A percentile compares a stretch with the other conserved stretches of the same genome.
These are phyloP conservation scores for Drosophila putrida DNA, from an alignment of 2,888 invertebrate species.

Conservation along the genomic window DNA sequence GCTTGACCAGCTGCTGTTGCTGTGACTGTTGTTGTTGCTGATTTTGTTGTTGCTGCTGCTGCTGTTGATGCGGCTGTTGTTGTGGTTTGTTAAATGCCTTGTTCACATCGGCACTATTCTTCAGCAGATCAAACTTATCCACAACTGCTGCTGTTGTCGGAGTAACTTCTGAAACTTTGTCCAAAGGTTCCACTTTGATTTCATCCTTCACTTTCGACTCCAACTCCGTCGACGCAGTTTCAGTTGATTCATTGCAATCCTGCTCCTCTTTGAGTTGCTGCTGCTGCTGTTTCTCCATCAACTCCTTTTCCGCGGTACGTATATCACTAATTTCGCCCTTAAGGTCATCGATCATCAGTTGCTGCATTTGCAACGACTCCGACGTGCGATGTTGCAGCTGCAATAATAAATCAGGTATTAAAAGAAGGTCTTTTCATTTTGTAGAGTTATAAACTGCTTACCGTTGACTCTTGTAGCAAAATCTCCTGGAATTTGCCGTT, in stretches of 20 bases:
- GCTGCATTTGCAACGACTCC: slow-evolving; percentile 91
- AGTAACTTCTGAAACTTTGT: slow-evolving; percentile 39
- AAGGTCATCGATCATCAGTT: slow-evolving; percentile 91
- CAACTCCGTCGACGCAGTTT: background rate
- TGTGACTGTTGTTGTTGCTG: slow-evolving; percentile 29
- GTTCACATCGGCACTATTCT: slow-evolving; percentile 74
- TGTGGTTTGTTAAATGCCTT: slow-evolving; percentile 65
- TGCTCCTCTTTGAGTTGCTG: slow-evolving; percentile 52
- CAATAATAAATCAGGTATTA: slow-evolving; percentile 37
- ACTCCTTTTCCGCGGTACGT: slow-evolving; percentile 85
- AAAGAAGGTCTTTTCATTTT: background rate
- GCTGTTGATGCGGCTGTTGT: slow-evolving; percentile 33
- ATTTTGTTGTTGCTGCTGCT: slow-evolving; percentile 42
- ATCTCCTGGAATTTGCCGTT: slow-evolving; percentile 91
- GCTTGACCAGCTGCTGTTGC: slow-evolving; percentile 43
- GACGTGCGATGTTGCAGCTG: slow-evolving; percentile 91
- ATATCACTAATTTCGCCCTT: slow-evolving; percentile 88
- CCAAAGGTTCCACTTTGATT: slow-evolving; percentile 79
- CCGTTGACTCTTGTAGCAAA: slow-evolving; percentile 92
- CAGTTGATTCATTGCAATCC: slow-evolving; percentile 15
- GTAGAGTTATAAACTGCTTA: slow-evolving; percentile 82
- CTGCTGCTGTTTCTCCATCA: slow-evolving; percentile 38
- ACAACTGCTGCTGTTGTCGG: slow-evolving; percentile 47
- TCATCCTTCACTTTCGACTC: slow-evolving; percentile 77
- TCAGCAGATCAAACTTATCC: slow-evolving; percentile 82